Evolutionary conservation across 1,140 invertebrate species (phyloP).

Genomic region (Papilio machaon): DNA sequence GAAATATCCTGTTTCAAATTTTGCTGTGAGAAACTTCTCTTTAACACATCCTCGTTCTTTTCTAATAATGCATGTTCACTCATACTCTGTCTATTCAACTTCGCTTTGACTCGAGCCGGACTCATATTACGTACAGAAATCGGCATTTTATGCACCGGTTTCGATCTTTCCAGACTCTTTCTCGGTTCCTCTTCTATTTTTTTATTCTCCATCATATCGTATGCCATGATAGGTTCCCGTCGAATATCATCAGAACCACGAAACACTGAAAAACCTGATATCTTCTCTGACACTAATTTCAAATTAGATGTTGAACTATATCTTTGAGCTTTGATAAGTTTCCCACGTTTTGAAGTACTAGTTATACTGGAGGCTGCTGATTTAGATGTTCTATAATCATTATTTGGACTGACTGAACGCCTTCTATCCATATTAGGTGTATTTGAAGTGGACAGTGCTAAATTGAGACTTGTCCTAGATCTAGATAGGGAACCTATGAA

Average conservation of each 20-base stretch:
- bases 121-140: conserved; percentile 36
- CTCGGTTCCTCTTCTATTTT: conserved; percentile 52
- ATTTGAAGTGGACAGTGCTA: conserved; percentile 54
- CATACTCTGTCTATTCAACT: conserved; percentile 63
- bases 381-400: conserved; percentile 51
- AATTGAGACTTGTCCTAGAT: conserved; percentile 80
- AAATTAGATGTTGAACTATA: conserved; percentile 73
- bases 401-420: conserved; percentile 61
- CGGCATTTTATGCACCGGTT: conserved; percentile 48
- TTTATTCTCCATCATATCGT: conserved; percentile 45
- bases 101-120: conserved; percentile 41
- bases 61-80: conserved; percentile 64
- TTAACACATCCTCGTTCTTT: conserved; percentile 51
- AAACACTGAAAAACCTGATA: conserved; percentile 75
- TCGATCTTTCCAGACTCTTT: conserved; percentile 50
- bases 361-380: conserved; percentile 61
- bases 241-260: conserved; percentile 53
- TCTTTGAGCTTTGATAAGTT: conserved; percentile 58
- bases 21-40: conserved; percentile 67
- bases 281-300: conserved; percentile 73
- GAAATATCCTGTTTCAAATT: conserved; percentile 70
- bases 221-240: conserved; percentile 72
- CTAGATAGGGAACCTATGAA: conserved; percentile 81
- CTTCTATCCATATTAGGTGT: conserved; percentile 63
- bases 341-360: conserved; percentile 62